Evolutionary conservation across 2,888 invertebrate genomes (phyloP).

Genomic region (Taenaris catops): DNA sequence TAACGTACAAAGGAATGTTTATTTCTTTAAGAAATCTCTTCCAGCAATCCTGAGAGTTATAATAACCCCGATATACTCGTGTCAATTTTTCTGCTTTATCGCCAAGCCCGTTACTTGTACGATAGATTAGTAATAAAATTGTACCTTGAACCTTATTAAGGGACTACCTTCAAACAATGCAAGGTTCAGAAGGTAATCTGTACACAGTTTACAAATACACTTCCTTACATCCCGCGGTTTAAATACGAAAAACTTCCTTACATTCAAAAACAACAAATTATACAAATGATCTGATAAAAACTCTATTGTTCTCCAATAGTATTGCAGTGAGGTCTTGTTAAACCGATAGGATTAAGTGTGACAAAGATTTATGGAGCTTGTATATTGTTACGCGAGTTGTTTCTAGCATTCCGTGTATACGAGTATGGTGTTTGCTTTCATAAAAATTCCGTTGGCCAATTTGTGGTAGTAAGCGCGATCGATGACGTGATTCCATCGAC

Average conservation of each 20-base stretch:
- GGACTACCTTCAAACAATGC: slow-evolving; percentile 11
- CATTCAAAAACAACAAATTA: slow-evolving; percentile 21
- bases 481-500: too few relatives aligned
- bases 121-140: too few relatives aligned
- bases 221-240: slow-evolving; percentile 17
- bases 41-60: too few relatives aligned
- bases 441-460: too few relatives aligned
- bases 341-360: slow-evolving; percentile 14
- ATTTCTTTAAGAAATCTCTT: too few relatives aligned
- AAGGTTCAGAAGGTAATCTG: slow-evolving; percentile 10
- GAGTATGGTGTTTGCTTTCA: too few relatives aligned
- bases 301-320: slow-evolving; percentile 23
- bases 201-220: neutral
- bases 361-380: slow-evolving; percentile 17
- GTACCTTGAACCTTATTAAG: slow-evolving; percentile 7
- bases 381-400: slow-evolving; percentile 14
- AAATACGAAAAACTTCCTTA: slow-evolving; percentile 19
- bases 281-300: slow-evolving; percentile 20
- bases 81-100: too few relatives aligned
- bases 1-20: too few relatives aligned
- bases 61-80: too few relatives aligned
- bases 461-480: too few relatives aligned
- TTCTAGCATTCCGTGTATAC: too few relatives aligned
- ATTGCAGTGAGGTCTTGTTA: slow-evolving; percentile 16
- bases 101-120: too few relatives aligned